These are phyloP conservation scores for Sycophila texana DNA, from an alignment of 2,888 invertebrate genomes.

Conservation along the genomic window DNA sequence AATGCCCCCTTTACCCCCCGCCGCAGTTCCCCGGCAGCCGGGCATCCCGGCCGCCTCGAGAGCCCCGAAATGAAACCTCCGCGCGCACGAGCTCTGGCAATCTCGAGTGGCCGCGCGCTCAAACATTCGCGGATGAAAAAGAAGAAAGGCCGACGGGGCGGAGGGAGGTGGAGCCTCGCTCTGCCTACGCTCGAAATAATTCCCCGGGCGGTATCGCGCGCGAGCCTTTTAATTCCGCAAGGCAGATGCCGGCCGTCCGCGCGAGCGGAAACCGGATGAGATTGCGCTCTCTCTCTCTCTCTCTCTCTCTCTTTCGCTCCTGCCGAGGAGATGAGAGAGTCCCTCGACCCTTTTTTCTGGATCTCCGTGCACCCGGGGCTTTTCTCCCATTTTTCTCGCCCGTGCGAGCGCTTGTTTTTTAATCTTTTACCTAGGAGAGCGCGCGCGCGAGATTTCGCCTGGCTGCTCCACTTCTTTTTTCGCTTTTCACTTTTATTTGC, in stretches of 20 bases:
- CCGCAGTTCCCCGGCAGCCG: neutral
- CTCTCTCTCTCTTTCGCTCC: neutral
- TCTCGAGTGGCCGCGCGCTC: constrained; percentile 41
- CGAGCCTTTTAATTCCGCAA: constrained; percentile 51
- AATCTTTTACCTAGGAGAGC: constrained; percentile 4
- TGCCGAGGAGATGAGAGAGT: constrained; percentile 14
- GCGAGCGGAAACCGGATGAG: constrained; percentile 46
- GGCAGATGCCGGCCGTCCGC: constrained; percentile 30
- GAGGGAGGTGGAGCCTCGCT: neutral
- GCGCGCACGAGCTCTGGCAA: constrained; percentile 22
- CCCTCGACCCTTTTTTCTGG: neutral
- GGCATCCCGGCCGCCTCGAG: neutral
- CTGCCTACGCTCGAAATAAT: constrained; percentile 37
- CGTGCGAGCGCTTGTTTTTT: constrained; percentile 3
- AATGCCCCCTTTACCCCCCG: neutral
- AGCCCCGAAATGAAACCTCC: constrained; percentile 34
- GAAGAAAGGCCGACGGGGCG: neutral
- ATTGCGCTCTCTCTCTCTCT: neutral
- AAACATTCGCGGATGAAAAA: constrained; percentile 39
- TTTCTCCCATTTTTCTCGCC: constrained; percentile 19
- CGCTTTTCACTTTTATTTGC: constrained; percentile 31
- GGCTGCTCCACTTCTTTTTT: constrained; percentile 28
- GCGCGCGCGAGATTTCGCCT: neutral
- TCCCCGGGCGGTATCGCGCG: constrained; percentile 7
- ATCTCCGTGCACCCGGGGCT: neutral